Base-by-base conservation (phyloP, 2,113 vertebrate genomes). In the Siphamia tubifer region DNA sequence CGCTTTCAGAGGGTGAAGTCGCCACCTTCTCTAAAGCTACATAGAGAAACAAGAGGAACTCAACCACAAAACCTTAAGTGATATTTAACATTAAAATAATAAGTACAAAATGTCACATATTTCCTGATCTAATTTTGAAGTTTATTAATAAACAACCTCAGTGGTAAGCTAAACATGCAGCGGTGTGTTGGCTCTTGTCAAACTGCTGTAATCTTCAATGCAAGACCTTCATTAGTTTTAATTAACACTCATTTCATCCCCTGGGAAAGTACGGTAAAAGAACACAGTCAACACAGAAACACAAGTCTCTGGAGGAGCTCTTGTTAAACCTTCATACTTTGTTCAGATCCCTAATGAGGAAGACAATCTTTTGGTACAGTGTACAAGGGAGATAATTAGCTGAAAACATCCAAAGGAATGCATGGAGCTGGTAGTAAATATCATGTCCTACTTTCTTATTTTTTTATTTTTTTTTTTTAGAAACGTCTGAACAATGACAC, bases 11-110 rank as follows among this genome's bases (percentile, higher is more conserved):
- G 0, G 93, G 32, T 0, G 91, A 79, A 1, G 92, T 87, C 27
- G 84, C 87, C 75, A 93, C 80, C 72, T 93, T 95, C 78, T 98
- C 97, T 17, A 99, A 91, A 64, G 96, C 98, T 99, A 72, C 2
- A 9, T 13, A 60, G 10, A 39, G 38, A 75, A 13, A 45, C 0
- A 6, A 8, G 8, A 17, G 57, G 10, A 20, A 55, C 8, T n/a
- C 8, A 36, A 8, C n/a, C n/a, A n/a, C n/a, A n/a, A n/a, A n/a
- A n/a, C n/a, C n/a, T n/a, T n/a, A n/a, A n/a, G n/a, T n/a, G n/a
- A n/a, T n/a, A n/a, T n/a, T n/a, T n/a, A n/a, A n/a, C n/a, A n/a
- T n/a, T n/a, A n/a, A n/a, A n/a, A n/a, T n/a, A n/a, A n/a, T n/a
- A n/a, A n/a, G n/a, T n/a, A n/a, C n/a, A n/a, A n/a, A n/a, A n/a